A percentile compares a stretch with the other conserved stretches of the same genome.
These are phyloP conservation scores for Microvelia longipes DNA, from an alignment of 1,140 invertebrate genomes.

Conservation along the genomic window DNA sequence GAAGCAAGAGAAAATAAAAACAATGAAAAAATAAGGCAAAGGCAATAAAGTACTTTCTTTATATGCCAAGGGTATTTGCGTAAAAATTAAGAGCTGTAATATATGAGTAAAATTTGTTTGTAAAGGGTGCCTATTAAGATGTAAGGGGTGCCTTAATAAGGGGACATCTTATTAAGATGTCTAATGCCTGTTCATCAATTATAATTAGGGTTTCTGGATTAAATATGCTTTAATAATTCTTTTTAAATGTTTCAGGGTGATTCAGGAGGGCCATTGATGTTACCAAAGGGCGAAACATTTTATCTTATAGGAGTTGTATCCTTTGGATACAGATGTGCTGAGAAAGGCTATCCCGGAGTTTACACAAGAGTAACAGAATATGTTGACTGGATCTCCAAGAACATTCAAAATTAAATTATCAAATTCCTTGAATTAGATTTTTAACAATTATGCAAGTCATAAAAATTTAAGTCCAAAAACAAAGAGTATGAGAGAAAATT, in stretches of 20 bases:
- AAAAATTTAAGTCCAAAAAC: too few relatives aligned
- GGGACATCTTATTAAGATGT: not conserved
- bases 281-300: constrained; percentile 31
- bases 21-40: too few relatives aligned
- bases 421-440: too few relatives aligned
- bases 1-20: too few relatives aligned
- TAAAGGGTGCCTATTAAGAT: not conserved
- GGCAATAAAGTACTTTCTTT: too few relatives aligned
- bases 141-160: too few relatives aligned
- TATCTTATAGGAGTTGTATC: constrained; percentile 57
- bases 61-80: too few relatives aligned
- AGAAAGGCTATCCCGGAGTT: constrained; percentile 54
- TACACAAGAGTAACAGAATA: constrained; percentile 55
- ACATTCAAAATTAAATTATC: not conserved
- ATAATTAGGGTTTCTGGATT: too few relatives aligned
- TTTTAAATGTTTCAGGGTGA: constrained; percentile 42
- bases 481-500: too few relatives aligned
- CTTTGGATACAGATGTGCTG: constrained; percentile 55
- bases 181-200: not conserved
- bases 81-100: not conserved
- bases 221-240: not conserved
- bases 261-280: constrained; percentile 69
- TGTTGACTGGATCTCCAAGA: constrained; percentile 39
- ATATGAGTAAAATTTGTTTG: not conserved
- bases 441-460: too few relatives aligned